These are phyloP conservation scores for Enteromius trimaculatus DNA, from an alignment of 2,797 vertebrate genomes.

Conservation along the genomic window DNA sequence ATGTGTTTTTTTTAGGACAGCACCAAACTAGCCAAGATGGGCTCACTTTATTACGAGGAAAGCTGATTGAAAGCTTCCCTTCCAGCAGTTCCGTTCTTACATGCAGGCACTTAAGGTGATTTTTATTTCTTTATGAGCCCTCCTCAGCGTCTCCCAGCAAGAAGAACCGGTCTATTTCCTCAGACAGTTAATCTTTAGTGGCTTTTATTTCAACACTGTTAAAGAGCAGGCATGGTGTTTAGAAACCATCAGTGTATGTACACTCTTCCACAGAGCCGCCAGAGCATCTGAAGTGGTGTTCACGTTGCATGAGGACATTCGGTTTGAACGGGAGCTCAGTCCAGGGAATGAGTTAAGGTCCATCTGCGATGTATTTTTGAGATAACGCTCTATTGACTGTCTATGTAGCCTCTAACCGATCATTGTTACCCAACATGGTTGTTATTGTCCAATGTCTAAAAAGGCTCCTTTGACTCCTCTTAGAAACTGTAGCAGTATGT, in stretches of 20 bases:
- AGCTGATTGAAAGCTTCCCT: conserved; percentile 68
- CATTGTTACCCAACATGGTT: conserved; percentile 25
- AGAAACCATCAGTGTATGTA: not conserved
- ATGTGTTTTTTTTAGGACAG: conserved; percentile 46
- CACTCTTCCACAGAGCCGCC: conserved; percentile 14
- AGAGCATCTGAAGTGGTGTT: conserved; percentile 5
- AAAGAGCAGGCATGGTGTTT: conserved; percentile 11
- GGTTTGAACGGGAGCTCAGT: conserved; percentile 12
- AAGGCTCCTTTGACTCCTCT: conserved; percentile 23
- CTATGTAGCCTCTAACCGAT: conserved; percentile 20
- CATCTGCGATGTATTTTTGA: not conserved
- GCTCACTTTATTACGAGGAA: conserved; percentile 45
- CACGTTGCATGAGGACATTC: conserved; percentile 12
- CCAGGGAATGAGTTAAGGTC: not conserved
- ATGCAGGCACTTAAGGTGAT: conserved; percentile 76
- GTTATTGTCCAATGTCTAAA: conserved; percentile 14
- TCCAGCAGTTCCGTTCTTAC: conserved; percentile 74
- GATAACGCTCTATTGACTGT: conserved; percentile 23
- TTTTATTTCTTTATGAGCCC: conserved; percentile 71
- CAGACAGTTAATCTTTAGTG: conserved; percentile 64
- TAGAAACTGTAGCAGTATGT: conserved; percentile 26
- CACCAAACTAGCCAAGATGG: conserved; percentile 53
- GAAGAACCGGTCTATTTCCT: conserved; percentile 59
- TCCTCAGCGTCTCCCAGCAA: conserved; percentile 58
- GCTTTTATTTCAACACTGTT: conserved; percentile 57